Percentiles rank a stretch among this genome's conserved stretches.
Evolutionary conservation across 2,888 invertebrate genomes (phyloP).

Genomic region (Apamea anceps): DNA sequence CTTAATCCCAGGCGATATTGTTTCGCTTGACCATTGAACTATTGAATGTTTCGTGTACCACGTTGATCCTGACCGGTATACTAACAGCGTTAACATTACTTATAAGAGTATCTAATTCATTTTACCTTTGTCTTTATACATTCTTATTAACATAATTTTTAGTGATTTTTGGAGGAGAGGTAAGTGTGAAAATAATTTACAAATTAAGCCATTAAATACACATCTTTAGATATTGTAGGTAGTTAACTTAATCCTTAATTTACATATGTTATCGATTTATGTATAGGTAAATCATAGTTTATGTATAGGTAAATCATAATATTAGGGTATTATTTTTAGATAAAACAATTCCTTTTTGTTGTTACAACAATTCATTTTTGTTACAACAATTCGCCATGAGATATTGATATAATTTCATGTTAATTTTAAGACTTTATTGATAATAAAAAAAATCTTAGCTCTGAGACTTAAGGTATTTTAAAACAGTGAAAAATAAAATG

Average conservation of each 20-base stretch:
- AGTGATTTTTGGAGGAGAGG: background rate
- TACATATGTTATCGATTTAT: background rate
- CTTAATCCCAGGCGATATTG: background rate
- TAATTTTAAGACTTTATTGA: background rate
- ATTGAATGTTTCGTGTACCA: background rate
- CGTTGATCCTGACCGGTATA: background rate
- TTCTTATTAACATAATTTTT: background rate
- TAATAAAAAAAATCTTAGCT: background rate
- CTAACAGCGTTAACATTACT: background rate
- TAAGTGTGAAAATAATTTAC: background rate
- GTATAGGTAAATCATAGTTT: background rate
- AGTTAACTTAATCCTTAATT: background rate
- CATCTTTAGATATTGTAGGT: background rate
- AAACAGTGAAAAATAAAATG: background rate
- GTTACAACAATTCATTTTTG: background rate
- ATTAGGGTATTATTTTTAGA: background rate
- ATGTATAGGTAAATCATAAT: background rate
- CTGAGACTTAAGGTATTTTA: background rate
- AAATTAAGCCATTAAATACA: background rate
- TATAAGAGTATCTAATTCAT: background rate
- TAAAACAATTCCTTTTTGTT: background rate
- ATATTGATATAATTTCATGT: background rate
- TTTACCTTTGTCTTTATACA: background rate
- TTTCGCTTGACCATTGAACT: background rate
- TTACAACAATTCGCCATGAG: background rate